These are phyloP conservation scores for Seira sanloemensis DNA, from an alignment of 2,888 invertebrate species.

Conservation along the genomic window DNA sequence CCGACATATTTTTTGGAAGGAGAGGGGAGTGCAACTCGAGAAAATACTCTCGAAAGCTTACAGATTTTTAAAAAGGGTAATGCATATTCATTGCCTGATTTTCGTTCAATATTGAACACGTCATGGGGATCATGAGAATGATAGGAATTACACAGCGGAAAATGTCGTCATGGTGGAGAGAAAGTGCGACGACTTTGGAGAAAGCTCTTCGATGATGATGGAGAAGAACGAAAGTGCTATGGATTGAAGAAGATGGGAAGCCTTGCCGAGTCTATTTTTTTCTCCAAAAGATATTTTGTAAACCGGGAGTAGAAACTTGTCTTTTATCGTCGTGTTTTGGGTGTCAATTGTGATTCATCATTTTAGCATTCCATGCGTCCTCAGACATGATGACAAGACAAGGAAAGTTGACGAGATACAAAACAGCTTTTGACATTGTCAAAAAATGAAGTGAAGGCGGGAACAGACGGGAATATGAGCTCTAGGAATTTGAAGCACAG, in stretches of 20 bases:
- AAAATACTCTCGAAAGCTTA: not conserved
- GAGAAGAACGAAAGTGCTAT: not conserved
- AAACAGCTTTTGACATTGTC: slow-evolving; percentile 10
- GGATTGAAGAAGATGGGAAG: no score
- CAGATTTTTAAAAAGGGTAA: slow-evolving; percentile 5
- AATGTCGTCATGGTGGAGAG: not conserved
- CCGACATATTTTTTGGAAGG: not conserved
- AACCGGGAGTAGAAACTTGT: not conserved
- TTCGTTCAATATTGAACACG: slow-evolving; percentile 12
- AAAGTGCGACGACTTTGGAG: no score
- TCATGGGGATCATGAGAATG: slow-evolving; percentile 10
- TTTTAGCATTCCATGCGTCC: slow-evolving; percentile 57
- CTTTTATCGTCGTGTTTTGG: slow-evolving; percentile 51
- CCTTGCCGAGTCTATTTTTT: no score
- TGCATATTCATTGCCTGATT: slow-evolving; percentile 13
- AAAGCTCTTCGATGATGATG: no score
- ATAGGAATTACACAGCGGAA: not conserved
- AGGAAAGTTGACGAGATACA: slow-evolving; percentile 34
- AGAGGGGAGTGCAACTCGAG: not conserved
- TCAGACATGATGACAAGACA: slow-evolving; percentile 37
- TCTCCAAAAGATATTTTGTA: not conserved
- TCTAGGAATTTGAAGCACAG: no score
- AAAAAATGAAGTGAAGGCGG: not conserved
- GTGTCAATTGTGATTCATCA: slow-evolving; percentile 66
- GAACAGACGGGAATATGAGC: no score